Conservation (phyloP, 2,797 vertebrate genomes). For the Scyliorhinus canicula region DNA sequence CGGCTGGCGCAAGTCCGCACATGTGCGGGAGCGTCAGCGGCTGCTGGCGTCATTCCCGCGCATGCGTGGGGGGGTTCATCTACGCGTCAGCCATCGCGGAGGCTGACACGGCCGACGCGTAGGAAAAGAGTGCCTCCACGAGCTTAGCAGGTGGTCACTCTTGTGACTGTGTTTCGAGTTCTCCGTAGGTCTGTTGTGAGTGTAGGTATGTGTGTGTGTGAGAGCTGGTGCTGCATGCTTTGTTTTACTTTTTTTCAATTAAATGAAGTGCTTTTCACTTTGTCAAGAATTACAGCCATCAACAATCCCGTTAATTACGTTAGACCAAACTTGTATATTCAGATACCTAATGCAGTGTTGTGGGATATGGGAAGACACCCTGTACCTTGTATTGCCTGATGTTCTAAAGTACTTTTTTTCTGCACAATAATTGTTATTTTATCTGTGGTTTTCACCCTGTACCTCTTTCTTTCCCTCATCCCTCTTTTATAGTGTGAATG, state of each 20-base stretch:
- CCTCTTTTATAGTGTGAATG: too few relatives aligned
- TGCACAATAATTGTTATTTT: constrained; percentile 36
- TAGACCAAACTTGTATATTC: constrained; percentile 48
- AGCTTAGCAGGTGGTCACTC: constrained; percentile 31
- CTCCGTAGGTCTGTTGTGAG: constrained; percentile 39
- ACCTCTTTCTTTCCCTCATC: too few relatives aligned
- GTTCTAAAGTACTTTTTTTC: constrained; percentile 56
- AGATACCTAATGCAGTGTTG: constrained; percentile 53
- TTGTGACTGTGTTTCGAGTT: constrained; percentile 45
- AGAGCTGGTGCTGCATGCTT: constrained; percentile 54
- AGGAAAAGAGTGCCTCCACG: too few relatives aligned
- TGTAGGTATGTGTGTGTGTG: constrained; percentile 32
- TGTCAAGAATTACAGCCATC: constrained; percentile 30
- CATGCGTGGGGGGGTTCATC: too few relatives aligned
- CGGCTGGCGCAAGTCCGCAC: too few relatives aligned
- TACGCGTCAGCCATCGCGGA: too few relatives aligned
- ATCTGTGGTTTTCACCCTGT: too few relatives aligned
- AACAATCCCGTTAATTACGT: constrained; percentile 22
- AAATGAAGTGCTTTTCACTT: constrained; percentile 45
- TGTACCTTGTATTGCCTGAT: constrained; percentile 54
- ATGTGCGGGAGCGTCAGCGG: too few relatives aligned
- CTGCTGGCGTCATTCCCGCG: too few relatives aligned
- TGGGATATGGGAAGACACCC: constrained; percentile 49
- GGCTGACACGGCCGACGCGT: too few relatives aligned
- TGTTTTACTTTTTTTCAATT: constrained; percentile 43